Conservation (phyloP, 2,888 invertebrate species). For the Hyposoter didymator region DNA sequence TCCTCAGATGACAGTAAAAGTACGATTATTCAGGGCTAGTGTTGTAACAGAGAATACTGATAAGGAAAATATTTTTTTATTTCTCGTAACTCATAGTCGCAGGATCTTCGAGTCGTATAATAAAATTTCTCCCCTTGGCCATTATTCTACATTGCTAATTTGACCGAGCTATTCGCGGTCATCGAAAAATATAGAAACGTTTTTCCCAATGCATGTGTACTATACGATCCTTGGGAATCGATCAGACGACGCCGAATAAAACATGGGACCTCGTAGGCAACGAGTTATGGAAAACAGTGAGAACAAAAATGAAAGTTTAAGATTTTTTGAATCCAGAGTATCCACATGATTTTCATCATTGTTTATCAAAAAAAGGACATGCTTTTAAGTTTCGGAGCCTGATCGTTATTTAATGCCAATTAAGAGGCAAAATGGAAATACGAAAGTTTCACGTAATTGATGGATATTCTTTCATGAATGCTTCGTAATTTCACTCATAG, state of each 20-base stretch:
- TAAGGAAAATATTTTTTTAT: slow-evolving; percentile 17
- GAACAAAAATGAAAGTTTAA: not conserved
- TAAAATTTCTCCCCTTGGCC: not conserved
- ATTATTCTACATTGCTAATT: slow-evolving; percentile 28
- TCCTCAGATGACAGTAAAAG: slow-evolving; percentile 3
- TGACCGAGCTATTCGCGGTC: not conserved
- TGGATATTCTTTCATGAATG: not conserved
- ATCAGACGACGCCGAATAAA: no score
- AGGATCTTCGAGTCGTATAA: slow-evolving; percentile 24
- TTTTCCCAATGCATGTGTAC: not conserved
- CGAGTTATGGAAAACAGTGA: no score
- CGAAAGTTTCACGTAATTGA: not conserved
- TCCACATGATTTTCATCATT: not conserved
- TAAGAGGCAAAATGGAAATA: no score
- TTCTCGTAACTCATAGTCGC: not conserved
- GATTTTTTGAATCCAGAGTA: not conserved
- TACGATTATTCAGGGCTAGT: not conserved
- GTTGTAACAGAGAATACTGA: slow-evolving; percentile 3
- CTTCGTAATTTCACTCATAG: not conserved
- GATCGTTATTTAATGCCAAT: no score
- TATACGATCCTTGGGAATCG: no score
- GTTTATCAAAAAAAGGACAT: not conserved
- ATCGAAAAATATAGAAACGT: not conserved
- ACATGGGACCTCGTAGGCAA: no score
- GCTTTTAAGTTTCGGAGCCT: no score